Percentiles rank a stretch among this genome's conserved stretches.
Conservation (phyloP, 64 coral and sea anemone species). For the Montipora foliosa region DNA sequence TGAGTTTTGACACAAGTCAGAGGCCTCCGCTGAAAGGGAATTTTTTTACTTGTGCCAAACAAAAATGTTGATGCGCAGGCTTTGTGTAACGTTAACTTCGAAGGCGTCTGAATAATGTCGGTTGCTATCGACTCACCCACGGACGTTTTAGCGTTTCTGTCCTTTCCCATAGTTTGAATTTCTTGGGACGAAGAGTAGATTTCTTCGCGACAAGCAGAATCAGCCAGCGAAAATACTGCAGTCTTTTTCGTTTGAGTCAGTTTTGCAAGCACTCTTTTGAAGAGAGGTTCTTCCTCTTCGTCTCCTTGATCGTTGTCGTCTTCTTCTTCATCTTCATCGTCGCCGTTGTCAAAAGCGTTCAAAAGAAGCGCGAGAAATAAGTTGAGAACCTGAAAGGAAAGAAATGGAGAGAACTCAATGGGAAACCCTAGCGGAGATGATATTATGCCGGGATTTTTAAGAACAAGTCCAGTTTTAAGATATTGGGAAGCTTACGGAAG, state of each 20-base stretch:
- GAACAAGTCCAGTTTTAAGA: no score
- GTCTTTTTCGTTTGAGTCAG: conserved; percentile 51
- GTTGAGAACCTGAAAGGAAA: conserved; percentile 50
- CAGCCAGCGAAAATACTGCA: not conserved
- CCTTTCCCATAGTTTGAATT: not conserved
- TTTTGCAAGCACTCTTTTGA: conserved; percentile 5
- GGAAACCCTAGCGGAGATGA: no score
- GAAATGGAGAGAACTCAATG: not conserved
- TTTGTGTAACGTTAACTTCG: no score
- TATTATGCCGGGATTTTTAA: no score
- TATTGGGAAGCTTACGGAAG: no score
- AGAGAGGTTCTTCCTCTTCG: not conserved
- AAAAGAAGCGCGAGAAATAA: conserved; percentile 64
- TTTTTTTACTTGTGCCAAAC: no score
- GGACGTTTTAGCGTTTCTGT: not conserved
- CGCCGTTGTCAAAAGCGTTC: conserved; percentile 72
- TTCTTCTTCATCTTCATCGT: conserved; percentile 40
- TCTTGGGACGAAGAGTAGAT: conserved; percentile 21
- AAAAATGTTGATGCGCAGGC: no score
- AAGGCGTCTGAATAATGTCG: not conserved
- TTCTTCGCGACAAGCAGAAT: not conserved
- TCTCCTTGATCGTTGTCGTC: not conserved
- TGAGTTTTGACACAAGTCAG: no score
- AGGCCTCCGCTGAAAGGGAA: no score
- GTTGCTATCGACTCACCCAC: not conserved